Conservation (phyloP, 2,888 invertebrate genomes). For the Leuctra nigra region DNA sequence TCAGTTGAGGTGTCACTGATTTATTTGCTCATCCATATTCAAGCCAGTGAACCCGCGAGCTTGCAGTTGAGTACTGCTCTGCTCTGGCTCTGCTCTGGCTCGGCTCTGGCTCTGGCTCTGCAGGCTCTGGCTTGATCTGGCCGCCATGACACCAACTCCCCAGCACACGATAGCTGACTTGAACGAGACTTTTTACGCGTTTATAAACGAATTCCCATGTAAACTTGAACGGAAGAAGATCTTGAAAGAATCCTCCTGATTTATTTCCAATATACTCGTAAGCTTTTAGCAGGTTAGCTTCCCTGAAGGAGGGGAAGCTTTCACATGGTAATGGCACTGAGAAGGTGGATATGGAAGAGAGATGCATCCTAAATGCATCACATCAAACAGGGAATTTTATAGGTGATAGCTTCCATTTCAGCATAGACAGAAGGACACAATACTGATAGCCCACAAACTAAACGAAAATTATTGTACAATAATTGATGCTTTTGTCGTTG, state of each 20-base stretch:
- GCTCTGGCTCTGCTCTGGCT: neutral
- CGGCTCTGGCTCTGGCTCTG: too few relatives aligned
- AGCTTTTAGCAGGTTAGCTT: conserved; percentile 12
- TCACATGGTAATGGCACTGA: conserved; percentile 10
- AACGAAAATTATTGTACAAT: conserved; percentile 5
- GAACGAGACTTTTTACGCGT: conserved; percentile 11
- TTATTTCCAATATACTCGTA: conserved; percentile 19
- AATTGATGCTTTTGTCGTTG: conserved; percentile 7
- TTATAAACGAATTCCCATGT: conserved; percentile 19
- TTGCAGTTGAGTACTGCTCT: neutral
- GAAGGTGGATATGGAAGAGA: too few relatives aligned
- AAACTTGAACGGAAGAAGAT: conserved; percentile 17
- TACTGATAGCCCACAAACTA: conserved; percentile 3
- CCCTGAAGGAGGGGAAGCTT: neutral
- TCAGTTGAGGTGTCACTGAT: conserved; percentile 18
- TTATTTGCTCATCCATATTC: conserved; percentile 20
- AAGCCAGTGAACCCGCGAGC: conserved; percentile 3
- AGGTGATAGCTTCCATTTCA: too few relatives aligned
- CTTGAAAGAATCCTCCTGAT: conserved; percentile 18
- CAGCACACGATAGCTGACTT: conserved; percentile 5
- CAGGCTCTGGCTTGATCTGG: too few relatives aligned
- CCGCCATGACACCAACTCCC: conserved; percentile 3
- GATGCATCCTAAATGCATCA: too few relatives aligned
- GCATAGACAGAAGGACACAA: too few relatives aligned
- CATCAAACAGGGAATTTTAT: too few relatives aligned